Percentiles rank a stretch among this genome's conserved stretches.
These are phyloP conservation scores for Podabrus alpinus DNA, from an alignment of 2,888 invertebrate species.

Conservation along the genomic window DNA sequence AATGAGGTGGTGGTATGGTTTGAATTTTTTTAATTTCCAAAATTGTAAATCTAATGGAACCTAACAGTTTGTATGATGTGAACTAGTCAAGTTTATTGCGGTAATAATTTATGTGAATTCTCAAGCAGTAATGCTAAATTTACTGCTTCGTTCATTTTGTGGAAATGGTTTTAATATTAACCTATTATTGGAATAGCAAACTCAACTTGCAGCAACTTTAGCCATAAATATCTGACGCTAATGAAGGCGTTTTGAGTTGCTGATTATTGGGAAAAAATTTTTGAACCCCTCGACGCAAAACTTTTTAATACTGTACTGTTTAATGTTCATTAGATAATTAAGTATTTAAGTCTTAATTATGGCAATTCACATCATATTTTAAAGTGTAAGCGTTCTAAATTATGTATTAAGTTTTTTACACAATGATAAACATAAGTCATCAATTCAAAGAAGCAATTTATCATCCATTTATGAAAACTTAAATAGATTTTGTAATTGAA, in stretches of 20 bases:
- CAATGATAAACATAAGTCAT: constrained; percentile 7
- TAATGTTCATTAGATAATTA: background rate
- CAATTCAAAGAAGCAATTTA: constrained; percentile 44
- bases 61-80: background rate
- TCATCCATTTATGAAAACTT: constrained; percentile 53
- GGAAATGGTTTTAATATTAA: background rate
- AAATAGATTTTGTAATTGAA: constrained; percentile 50
- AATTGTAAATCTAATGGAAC: background rate
- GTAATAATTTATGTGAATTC: background rate
- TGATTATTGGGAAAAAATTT: background rate
- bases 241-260: background rate
- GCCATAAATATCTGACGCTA: background rate
- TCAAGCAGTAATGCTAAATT: background rate
- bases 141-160: background rate
- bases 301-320: background rate
- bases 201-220: background rate
- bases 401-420: background rate
- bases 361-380: background rate
- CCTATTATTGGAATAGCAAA: background rate
- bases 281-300: background rate
- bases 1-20: background rate
- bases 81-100: background rate
- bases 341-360: background rate
- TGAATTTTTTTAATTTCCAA: background rate
- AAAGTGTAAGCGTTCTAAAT: background rate